Percentiles rank a stretch among this genome's conserved stretches.
Conservation (phyloP, 1,140 invertebrate species). For the Wasmannia auropunctata region DNA sequence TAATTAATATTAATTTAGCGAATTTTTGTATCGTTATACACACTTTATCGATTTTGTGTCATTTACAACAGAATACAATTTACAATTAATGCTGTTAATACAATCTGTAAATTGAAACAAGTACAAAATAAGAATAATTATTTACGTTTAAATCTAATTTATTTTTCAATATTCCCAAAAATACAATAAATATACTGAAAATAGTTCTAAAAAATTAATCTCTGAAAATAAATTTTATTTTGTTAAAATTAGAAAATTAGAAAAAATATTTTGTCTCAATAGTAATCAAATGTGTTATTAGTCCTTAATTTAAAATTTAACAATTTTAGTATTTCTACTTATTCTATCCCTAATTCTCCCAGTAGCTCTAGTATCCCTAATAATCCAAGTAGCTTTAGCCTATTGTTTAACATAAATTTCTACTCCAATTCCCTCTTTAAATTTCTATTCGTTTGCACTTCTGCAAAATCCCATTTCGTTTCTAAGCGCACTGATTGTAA, state of each 20-base stretch:
- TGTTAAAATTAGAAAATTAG: not conserved
- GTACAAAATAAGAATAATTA: too few species aligned
- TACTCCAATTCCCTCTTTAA: not conserved
- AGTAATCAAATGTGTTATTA: too few species aligned
- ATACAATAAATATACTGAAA: too few species aligned
- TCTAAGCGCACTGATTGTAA: not conserved
- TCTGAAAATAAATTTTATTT: not conserved
- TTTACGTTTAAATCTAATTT: too few species aligned
- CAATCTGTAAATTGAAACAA: too few species aligned
- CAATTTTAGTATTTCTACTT: not conserved
- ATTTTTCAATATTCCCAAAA: too few species aligned
- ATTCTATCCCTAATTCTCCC: not conserved
- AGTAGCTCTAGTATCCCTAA: not conserved
- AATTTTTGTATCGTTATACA: too few species aligned
- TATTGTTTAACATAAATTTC: not conserved
- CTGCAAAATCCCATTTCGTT: not conserved
- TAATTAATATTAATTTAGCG: too few species aligned
- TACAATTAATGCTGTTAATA: too few species aligned
- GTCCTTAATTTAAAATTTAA: not conserved
- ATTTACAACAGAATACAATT: too few species aligned
- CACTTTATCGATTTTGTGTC: too few species aligned
- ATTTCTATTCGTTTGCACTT: not conserved
- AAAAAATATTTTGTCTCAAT: not conserved
- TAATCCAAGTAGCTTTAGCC: not conserved
- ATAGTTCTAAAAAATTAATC: not conserved